These are phyloP conservation scores for Osmoderma eremita DNA, from an alignment of 2,888 invertebrate genomes.

Conservation along the genomic window DNA sequence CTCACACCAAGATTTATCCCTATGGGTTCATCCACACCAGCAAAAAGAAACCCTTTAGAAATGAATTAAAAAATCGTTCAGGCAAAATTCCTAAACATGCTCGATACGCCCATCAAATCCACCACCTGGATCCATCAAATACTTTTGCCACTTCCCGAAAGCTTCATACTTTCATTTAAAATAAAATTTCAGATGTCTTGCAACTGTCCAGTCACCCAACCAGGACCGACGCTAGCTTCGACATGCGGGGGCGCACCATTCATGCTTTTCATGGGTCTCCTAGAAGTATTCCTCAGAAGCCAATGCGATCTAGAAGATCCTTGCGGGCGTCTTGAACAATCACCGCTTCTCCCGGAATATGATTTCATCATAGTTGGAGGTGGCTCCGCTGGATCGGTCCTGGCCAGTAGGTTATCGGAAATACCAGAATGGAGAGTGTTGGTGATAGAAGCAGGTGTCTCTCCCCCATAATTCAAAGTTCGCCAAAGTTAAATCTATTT, in stretches of 20 bases:
- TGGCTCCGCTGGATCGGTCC: constrained; percentile 77
- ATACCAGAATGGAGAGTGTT: constrained; percentile 78
- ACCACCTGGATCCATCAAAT: too few species aligned
- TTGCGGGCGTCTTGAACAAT: constrained; percentile 76
- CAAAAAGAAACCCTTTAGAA: too few species aligned
- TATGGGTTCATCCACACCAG: too few species aligned
- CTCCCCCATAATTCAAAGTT: constrained; percentile 15
- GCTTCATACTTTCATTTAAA: too few species aligned
- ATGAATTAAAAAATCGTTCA: too few species aligned
- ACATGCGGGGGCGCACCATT: constrained; percentile 87
- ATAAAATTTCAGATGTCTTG: constrained; percentile 66
- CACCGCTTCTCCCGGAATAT: constrained; percentile 71
- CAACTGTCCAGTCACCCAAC: constrained; percentile 82
- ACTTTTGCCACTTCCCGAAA: too few species aligned
- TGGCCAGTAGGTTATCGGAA: constrained; percentile 77
- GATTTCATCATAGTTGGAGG: constrained; percentile 82
- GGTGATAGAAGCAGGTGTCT: constrained; percentile 76
- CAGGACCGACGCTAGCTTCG: constrained; percentile 84
- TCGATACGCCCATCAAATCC: too few species aligned
- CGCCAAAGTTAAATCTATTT: not conserved
- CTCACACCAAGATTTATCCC: too few species aligned
- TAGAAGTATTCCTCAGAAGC: constrained; percentile 85
- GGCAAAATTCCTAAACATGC: too few species aligned
- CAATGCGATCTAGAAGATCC: constrained; percentile 91
- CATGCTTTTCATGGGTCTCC: constrained; percentile 90